Base-by-base conservation (phyloP, 23 tunicate genomes). In the Clavelina lepadiformis region DNA sequence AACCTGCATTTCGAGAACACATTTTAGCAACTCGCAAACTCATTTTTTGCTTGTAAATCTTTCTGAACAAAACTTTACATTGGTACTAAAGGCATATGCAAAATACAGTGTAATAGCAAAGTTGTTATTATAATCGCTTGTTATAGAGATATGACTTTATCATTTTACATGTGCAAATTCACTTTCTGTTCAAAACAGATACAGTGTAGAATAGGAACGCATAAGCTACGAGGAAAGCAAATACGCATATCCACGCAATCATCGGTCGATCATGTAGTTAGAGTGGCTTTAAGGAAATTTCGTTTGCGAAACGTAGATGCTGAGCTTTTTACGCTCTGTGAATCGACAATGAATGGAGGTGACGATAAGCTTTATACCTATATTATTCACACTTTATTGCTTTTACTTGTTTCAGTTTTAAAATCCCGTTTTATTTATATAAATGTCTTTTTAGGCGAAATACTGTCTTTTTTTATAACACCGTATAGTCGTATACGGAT, bases 261-360 rank as follows among this genome's bases (percentile, higher is more conserved):
- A 3, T 29, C 50, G 3, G 82, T 76, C 27, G 73, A 65, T 31
- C 82, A 76, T 46, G 73, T 76, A 66, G 66, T 56, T 28, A 53
- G 57, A 24, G 26, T 76, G 56, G 73, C 82, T 3, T 44, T 76
- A 29, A 56, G 82, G 55, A 76, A 76, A 49, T 76, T 76, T 29
- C 73, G 82, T n/a, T 44, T 76, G 56, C 66, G 73, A 15, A 76
- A 76, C 31, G 82, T 76, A 7, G 82, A 76, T 51, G 58, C 82
- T n/a, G 33, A 35, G 18, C 41, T 76, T 2, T 76, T 76, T 38
- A 73, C 66, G 5, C 73, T 76, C 20, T 76, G 82, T 54, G 82
- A 76, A 41, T 41, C 49, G 49, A 41, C 13, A 15, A 41, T 41
- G 49, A 15, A 41, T 41, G 15, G 11, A 41, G 49, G 49, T 41